Percentiles rank a stretch among this genome's conserved stretches.
Evolutionary conservation across 2,113 vertebrate genomes (phyloP).

Genomic region (Rhabdornis inornatus): DNA sequence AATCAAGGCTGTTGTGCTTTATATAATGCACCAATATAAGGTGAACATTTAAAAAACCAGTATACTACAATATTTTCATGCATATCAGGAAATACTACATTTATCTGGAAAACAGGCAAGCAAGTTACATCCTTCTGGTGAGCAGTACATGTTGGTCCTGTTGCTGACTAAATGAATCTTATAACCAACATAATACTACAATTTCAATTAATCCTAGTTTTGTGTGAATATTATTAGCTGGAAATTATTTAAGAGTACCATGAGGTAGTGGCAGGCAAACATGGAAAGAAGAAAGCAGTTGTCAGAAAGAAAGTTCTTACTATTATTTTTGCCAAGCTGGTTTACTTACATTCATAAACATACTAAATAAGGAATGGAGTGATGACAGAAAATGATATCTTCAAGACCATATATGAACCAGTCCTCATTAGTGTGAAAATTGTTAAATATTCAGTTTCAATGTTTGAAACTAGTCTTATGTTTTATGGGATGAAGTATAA

Average conservation of each 20-base stretch:
- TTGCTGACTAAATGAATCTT: neutral
- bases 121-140: neutral
- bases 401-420: neutral
- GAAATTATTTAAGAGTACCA: neutral
- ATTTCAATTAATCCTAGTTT: neutral
- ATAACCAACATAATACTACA: neutral
- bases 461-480: neutral
- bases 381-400: neutral
- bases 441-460: neutral
- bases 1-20: neutral
- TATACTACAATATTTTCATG: neutral
- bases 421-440: neutral
- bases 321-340: neutral
- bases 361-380: neutral
- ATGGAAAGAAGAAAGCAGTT: neutral
- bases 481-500: neutral
- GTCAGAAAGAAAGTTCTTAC: neutral
- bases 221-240: neutral
- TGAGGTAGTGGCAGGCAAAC: neutral
- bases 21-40: neutral
- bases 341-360: neutral
- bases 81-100: neutral
- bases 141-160: neutral
- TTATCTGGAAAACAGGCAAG: neutral
- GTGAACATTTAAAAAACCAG: fast-evolving